Base-by-base conservation (phyloP, 2,888 invertebrate genomes). In the Beris chalybata region DNA sequence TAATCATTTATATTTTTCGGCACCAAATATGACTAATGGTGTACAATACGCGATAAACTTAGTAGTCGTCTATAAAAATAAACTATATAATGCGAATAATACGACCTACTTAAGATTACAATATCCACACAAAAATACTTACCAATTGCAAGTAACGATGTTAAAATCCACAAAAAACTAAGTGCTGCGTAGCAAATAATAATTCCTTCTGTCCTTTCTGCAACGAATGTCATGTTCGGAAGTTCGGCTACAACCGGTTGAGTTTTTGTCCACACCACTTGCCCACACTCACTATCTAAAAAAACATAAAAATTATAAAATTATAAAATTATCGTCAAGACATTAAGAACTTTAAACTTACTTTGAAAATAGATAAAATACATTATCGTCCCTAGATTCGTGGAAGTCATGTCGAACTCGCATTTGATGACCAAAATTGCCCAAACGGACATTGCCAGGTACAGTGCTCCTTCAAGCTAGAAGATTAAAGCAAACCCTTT, bases 391-490 rank as follows among this genome's bases (percentile, higher is more conserved):
- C 66, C 66, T n/a, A 66, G 32, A 43, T 59, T 53, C 5, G 53
- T 66, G 44, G 59, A 48, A 29, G 72, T 64, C 11, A 71, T 71
- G 1, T 67, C 64, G 6, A 69, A 66, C 7, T 72, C 68, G 48
- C 79, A 79, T 44, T 73, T 66, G 11, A 74, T 71, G 43, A 72
- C 22, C 6, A 73, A 73, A 5, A 78, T 73, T 12, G 79, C 78
- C 76, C 76, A 77, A 70, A 77, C 69, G 30, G 76, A 65, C 15
- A 77, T 71, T n/a, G 73, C 76, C 53, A 77, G 65, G 67, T 78
- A 79, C 5, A 70, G 50, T 45, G 70, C 54, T 32, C 79, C 79
- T 73, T 79, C 76, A 9, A 73, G 71, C 79, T 79, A 61, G 32
- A 70, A 72, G 55, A 45, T 11, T 22, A 48, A 66, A 48, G 13